Conservation (phyloP, 1,140 invertebrate species). For the Epicauta chinensis region DNA sequence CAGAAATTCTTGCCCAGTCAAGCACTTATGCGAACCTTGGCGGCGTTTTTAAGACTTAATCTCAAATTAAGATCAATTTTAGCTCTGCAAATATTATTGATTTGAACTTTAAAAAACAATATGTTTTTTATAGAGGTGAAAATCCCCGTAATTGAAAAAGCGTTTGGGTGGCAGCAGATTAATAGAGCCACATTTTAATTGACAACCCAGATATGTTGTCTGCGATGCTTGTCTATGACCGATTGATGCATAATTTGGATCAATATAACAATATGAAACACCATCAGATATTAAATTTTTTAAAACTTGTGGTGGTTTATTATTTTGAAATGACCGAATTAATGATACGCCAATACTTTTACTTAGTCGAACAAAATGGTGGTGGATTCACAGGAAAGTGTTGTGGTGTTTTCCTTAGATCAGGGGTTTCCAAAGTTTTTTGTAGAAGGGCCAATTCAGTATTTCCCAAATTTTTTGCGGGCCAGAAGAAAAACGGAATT, state of each 20-base stretch:
- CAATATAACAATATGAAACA: background rate
- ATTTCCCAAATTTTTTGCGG: no score
- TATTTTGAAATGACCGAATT: slow-evolving; percentile 41
- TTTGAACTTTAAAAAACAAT: no score
- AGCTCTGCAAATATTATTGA: no score
- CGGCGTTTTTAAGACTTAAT: no score
- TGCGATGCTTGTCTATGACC: slow-evolving; percentile 13
- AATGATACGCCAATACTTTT: slow-evolving; percentile 60
- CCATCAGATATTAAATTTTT: slow-evolving; percentile 16
- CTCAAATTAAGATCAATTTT: no score
- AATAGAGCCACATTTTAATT: slow-evolving; percentile 14
- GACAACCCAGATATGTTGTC: slow-evolving; percentile 15
- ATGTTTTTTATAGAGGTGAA: no score
- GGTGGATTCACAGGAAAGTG: slow-evolving; percentile 22
- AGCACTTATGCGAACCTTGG: no score
- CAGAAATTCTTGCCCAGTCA: no score
- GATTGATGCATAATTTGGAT: slow-evolving; percentile 8
- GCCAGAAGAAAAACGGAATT: no score
- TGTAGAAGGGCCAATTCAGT: no score
- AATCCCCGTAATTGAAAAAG: no score
- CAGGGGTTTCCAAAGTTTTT: no score
- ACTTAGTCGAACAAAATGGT: slow-evolving; percentile 34
- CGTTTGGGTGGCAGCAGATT: background rate
- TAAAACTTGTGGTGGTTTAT: slow-evolving; percentile 3
- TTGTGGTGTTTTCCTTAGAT: background rate